Evolutionary conservation across 2,888 invertebrate species (phyloP), one percentile per base, ranked within the genome.

Genomic region (Acanthosepion pharaonis): DNA sequence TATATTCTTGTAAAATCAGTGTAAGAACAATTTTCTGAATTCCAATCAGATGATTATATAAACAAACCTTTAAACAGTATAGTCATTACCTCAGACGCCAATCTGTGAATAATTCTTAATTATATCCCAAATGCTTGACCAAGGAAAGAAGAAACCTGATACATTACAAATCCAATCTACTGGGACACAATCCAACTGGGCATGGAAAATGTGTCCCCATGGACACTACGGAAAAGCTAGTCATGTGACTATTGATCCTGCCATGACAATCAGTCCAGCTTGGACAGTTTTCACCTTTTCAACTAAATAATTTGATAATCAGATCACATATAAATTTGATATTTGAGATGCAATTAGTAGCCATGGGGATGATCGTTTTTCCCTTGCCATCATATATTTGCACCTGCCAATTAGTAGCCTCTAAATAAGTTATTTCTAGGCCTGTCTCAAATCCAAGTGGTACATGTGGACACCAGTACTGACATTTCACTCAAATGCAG

Each of bases 291-390:
- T 78, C 78, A 78, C 78, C 78, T 78, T 78, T 78, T 78, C 78
- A 78, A 78, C 33, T 78, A n/a, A 78, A 78, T 78, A 78, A 78
- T 78, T 78, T 78, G 78, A 78, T 78, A 78, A 78, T 78, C 78
- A 78, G 78, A 78, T 78, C 78, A 78, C 15, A 78, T 33, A 78
- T 78, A 78, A 78, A 78, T 78, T 78, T 78, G 78, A 78, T 78
- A 78, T 78, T 33, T 15, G 78, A 78, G n/a, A 78, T n/a, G 33
- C 78, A 78, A 78, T 78, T n/a, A n/a, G 78, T 78, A 78, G 33
- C 78, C 78, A 78, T 78, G 78, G 78, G 4, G 78, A 78, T 5
- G 78, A 78, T n/a, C 78, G 18, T 78, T n/a, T n/a, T 15, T n/a
- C n/a, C 18, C 78, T 78, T 15, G n/a, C 78, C 78, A 5, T 78